A percentile compares a stretch with the other conserved stretches of the same genome.
These are phyloP conservation scores for Drosophila sproati DNA, from an alignment of 1,140 invertebrate genomes.

Conservation along the genomic window DNA sequence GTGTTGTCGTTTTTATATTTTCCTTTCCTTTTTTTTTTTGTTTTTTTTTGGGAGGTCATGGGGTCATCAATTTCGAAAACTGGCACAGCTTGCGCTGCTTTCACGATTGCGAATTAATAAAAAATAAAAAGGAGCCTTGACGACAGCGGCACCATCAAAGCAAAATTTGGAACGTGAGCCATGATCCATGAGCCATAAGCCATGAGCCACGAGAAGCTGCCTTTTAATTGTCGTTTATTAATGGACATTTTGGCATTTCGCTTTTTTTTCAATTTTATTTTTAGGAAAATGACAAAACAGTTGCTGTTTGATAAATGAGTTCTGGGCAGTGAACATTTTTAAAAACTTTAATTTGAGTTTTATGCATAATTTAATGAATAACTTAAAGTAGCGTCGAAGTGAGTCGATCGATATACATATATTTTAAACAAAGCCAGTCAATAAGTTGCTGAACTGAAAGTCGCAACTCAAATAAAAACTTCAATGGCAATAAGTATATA, in stretches of 20 bases:
- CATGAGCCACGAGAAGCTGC: constrained; percentile 14
- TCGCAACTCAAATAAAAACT: constrained; percentile 46
- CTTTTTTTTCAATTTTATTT: constrained; percentile 15
- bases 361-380: not conserved
- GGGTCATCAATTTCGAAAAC: constrained; percentile 66
- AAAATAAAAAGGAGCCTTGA: constrained; percentile 6
- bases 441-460: not conserved
- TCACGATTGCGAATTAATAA: constrained; percentile 11
- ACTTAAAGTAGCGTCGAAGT: not conserved
- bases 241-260: constrained; percentile 35
- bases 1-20: too few relatives aligned
- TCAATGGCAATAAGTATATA: constrained; percentile 54
- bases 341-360: not conserved
- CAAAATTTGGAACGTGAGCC: constrained; percentile 43
- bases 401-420: not conserved
- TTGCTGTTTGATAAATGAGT: constrained; percentile 39
- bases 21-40: not conserved
- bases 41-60: constrained; percentile 51
- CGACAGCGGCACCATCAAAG: constrained; percentile 52
- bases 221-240: constrained; percentile 63
- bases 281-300: constrained; percentile 50
- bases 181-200: constrained; percentile 2
- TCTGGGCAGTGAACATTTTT: not conserved
- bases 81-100: constrained; percentile 27
- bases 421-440: not conserved